Base-by-base conservation (phyloP, 2,888 invertebrate genomes). In the Copidosoma aretas region DNA sequence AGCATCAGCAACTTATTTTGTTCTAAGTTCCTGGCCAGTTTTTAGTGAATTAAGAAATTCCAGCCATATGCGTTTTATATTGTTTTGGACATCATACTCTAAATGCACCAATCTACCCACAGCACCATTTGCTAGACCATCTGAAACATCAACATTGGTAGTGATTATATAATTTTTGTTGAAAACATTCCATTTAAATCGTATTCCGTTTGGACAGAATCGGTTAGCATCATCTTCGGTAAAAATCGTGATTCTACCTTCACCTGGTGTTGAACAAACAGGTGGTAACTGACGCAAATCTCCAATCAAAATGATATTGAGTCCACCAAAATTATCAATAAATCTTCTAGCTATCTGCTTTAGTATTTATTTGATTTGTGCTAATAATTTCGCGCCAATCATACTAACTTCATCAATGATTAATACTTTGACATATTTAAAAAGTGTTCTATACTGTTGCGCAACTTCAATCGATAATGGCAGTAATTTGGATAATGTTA, bases 221-320 rank as follows among this genome's bases (percentile, higher is more conserved):
- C 67, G 69, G 17, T 76, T 74, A 8, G 53, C 53, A 54, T 54
- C 24, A 51, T 73, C 63, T 57, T 74, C 63, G 22, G 73, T 67
- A 49, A 75, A 25, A 70, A 76, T 71, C 79, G 43, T 4, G 76
- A 77, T 68, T 79, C 75, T 66, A 77, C 67, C 25, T 22, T 32
- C 19, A 73, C 77, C 75, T 46, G 77, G 81, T 14, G 67, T 68
- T n/a, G n/a, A n/a, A 54, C 61, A n/a, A 39, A 74, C 82, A 46
- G 82, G 80, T 54, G 82, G 81, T 59, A 80, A 64, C 74, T 82
- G 81, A 14, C 80, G 73, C 46, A 83, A 75, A 77, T 83, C 84
- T 24, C 80, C 80, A 72, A 77, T 77, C 5, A 81, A 76, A 69
- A 82, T 79, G 1, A 82, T 53, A 65, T 81, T 76, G 21, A 80